phyloP scores from a whole-genome alignment of 2,113 vertebrate species.

The Globicephala melas region DNA sequence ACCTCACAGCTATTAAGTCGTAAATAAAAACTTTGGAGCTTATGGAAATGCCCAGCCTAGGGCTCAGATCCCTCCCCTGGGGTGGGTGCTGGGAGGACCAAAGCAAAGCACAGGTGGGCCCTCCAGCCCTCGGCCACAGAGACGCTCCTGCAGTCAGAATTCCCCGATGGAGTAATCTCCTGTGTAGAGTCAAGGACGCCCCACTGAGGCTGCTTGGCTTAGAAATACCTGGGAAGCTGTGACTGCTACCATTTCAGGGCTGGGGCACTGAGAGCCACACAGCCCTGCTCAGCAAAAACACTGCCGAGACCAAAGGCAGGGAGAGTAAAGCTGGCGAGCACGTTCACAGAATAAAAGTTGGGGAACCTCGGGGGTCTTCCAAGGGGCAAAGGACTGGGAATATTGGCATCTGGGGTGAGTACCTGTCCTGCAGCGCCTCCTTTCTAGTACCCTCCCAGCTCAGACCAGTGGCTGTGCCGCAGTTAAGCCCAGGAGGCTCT shows the following conservation, averaged over 20 bases:
- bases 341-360: not conserved
- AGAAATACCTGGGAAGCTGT: not conserved
- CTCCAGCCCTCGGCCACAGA: not conserved
- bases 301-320: not conserved
- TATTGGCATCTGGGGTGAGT: not conserved
- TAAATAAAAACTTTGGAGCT: not conserved
- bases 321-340: not conserved
- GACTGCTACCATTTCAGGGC: not conserved
- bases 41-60: not conserved
- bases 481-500: not conserved
- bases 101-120: not conserved
- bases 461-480: not conserved
- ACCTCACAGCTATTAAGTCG: not conserved
- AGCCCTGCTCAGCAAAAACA: not conserved
- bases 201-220: slow-evolving; percentile 46
- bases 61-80: not conserved
- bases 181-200: slow-evolving; percentile 33
- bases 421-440: not conserved
- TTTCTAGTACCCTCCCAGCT: accelerated
- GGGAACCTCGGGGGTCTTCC: not conserved
- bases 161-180: not conserved
- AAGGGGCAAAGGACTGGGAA: not conserved
- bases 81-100: not conserved
- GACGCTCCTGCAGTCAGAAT: not conserved
- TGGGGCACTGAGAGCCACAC: not conserved